Percentiles rank a stretch among this genome's conserved stretches.
Conservation (phyloP, 2,113 vertebrate species). For the Macquaria australasica region DNA sequence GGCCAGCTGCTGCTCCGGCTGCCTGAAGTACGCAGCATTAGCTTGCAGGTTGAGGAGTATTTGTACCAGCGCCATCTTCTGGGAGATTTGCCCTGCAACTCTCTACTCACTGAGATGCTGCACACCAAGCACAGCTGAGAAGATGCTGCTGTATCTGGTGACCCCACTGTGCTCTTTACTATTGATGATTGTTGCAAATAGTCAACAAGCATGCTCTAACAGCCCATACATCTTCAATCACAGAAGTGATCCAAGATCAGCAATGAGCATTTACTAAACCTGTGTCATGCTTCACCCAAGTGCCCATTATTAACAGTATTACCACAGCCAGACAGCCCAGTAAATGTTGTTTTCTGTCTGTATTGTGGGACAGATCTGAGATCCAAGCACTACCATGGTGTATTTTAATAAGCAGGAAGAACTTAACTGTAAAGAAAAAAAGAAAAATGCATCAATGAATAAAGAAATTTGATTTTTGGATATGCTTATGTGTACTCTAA, state of each 20-base stretch:
- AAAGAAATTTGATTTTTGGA: slow-evolving; percentile 34
- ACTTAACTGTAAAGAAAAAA: not conserved
- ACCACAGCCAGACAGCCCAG: slow-evolving; percentile 18
- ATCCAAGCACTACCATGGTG: slow-evolving; percentile 32
- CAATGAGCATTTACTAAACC: not conserved
- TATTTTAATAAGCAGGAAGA: not conserved
- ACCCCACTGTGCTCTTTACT: not conserved
- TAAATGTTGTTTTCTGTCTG: slow-evolving; percentile 19
- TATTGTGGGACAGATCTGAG: slow-evolving; percentile 24
- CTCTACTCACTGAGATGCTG: slow-evolving; percentile 87
- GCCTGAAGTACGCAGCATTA: slow-evolving; percentile 87
- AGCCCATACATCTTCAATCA: not conserved
- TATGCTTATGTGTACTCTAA: not conserved
- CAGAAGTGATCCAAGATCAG: slow-evolving; percentile 9
- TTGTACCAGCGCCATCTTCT: slow-evolving; percentile 88
- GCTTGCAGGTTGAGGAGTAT: slow-evolving; percentile 87
- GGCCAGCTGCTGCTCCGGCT: slow-evolving; percentile 87
- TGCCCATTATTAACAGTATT: slow-evolving; percentile 62
- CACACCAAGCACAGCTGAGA: slow-evolving; percentile 85
- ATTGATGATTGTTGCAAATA: not conserved
- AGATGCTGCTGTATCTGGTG: not conserved
- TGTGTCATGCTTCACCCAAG: not conserved
- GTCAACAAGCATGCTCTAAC: not conserved
- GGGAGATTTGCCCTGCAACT: slow-evolving; percentile 88
- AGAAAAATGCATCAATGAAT: slow-evolving; percentile 34